Percentiles rank a stretch among this genome's conserved stretches.
Evolutionary conservation across 2,888 invertebrate species (phyloP).

Genomic region (Microctonus brassicae): DNA sequence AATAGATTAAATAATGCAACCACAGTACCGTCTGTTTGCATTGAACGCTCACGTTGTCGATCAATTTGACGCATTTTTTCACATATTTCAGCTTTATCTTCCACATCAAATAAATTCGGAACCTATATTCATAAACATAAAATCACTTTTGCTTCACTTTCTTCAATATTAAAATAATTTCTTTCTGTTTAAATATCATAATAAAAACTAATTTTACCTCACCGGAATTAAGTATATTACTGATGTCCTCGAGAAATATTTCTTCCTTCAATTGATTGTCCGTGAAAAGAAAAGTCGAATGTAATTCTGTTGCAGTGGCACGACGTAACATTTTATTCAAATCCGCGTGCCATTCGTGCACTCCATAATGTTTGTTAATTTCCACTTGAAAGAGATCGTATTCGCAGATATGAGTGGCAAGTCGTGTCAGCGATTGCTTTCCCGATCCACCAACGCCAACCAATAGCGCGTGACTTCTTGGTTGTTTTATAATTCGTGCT

Average conservation of each 20-base stretch:
- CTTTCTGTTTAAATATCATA: background rate
- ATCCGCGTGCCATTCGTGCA: conserved; percentile 92
- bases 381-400: conserved; percentile 92
- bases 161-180: background rate
- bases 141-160: background rate
- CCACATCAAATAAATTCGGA: conserved; percentile 87
- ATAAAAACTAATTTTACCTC: conserved; percentile 73
- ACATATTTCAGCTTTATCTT: conserved; percentile 90
- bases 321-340: conserved; percentile 85
- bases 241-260: conserved; percentile 92
- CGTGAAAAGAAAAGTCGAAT: conserved; percentile 90
- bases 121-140: conserved; percentile 64
- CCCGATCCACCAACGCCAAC: conserved; percentile 96
- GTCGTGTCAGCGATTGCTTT: conserved; percentile 88
- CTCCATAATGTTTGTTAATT: conserved; percentile 88
- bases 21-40: conserved; percentile 93
- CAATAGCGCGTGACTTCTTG: conserved; percentile 89
- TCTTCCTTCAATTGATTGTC: conserved; percentile 96
- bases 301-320: conserved; percentile 86
- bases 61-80: conserved; percentile 95
- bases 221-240: conserved; percentile 91
- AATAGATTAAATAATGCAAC: conserved; percentile 93
- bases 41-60: conserved; percentile 85
- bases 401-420: conserved; percentile 94
- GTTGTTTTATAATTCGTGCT: conserved; percentile 91